These are phyloP conservation scores for Patella vulgata DNA, from an alignment of 1,140 invertebrate genomes.

Conservation along the genomic window DNA sequence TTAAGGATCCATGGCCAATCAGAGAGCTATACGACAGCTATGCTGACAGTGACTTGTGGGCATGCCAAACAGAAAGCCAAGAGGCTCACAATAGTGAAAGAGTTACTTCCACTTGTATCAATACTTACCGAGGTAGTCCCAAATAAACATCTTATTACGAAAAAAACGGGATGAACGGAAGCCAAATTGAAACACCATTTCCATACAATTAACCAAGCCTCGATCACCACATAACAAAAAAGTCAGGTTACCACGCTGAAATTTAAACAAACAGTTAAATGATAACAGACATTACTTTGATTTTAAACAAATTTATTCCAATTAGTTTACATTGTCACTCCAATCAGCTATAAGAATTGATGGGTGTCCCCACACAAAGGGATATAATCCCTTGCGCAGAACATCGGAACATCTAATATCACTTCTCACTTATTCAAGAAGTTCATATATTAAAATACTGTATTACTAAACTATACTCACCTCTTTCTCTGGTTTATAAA, in stretches of 20 bases:
- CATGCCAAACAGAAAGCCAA: too few relatives aligned
- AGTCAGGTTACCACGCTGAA: conserved; percentile 80
- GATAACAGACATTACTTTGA: too few relatives aligned
- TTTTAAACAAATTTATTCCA: neutral
- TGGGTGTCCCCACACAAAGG: neutral
- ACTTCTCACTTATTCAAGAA: too few relatives aligned
- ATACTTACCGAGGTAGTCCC: conserved; percentile 93
- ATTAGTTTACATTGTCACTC: neutral
- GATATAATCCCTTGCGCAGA: too few relatives aligned
- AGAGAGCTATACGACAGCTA: too few relatives aligned
- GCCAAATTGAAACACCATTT: conserved; percentile 93
- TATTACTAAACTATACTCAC: too few relatives aligned
- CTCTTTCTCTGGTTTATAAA: conserved; percentile 82
- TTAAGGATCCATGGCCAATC: too few relatives aligned
- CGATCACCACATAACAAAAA: conserved; percentile 93
- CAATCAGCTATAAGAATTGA: neutral
- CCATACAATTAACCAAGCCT: conserved; percentile 91
- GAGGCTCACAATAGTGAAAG: too few relatives aligned
- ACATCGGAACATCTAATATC: too few relatives aligned
- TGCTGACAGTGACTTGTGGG: too few relatives aligned
- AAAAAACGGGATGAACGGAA: conserved; percentile 85
- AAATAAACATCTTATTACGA: conserved; percentile 93
- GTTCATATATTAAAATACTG: too few relatives aligned
- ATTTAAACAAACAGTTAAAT: conserved; percentile 23
- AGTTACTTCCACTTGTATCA: too few relatives aligned